Percentiles rank a stretch among this genome's conserved stretches.
Evolutionary conservation across 2,888 invertebrate species (phyloP).

Genomic region (Zygothrica quintamaculata): DNA sequence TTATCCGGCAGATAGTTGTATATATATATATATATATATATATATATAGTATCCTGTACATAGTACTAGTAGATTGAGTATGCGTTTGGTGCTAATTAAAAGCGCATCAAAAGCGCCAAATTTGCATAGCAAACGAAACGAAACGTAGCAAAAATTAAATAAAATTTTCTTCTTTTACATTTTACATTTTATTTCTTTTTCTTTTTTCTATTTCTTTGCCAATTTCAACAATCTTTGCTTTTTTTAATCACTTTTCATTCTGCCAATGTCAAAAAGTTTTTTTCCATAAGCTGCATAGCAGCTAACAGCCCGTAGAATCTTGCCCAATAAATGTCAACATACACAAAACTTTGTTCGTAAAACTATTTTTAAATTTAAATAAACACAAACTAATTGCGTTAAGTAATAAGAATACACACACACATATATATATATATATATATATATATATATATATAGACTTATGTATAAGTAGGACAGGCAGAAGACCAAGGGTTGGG

Average conservation of each 20-base stretch:
- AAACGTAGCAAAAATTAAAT: slow-evolving; percentile 67
- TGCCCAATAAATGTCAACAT: slow-evolving; percentile 73
- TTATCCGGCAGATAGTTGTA: slow-evolving; percentile 15
- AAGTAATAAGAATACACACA: slow-evolving; percentile 55
- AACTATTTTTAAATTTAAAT: slow-evolving; percentile 75
- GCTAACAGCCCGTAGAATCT: slow-evolving; percentile 26
- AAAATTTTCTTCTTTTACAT: slow-evolving; percentile 58
- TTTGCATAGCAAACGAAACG: slow-evolving; percentile 80
- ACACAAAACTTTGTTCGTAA: slow-evolving; percentile 63
- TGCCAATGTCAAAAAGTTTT: slow-evolving; percentile 62
- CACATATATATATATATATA: slow-evolving; percentile 17
- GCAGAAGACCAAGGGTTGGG: too few relatives aligned
- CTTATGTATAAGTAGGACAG: too few relatives aligned
- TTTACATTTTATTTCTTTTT: slow-evolving; percentile 22
- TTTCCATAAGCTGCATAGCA: slow-evolving; percentile 35
- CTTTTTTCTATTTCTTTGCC: slow-evolving; percentile 42
- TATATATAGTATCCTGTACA: neutral
- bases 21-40: too few relatives aligned
- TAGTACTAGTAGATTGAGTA: neutral
- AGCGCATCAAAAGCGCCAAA: slow-evolving; percentile 74
- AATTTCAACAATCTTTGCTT: too few relatives aligned
- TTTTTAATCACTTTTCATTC: slow-evolving; percentile 51
- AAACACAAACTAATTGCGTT: slow-evolving; percentile 70
- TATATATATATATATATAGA: neutral
- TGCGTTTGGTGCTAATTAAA: slow-evolving; percentile 65